Evolutionary conservation across 92 coral and sea anemone genomes (phyloP).

Genomic region (Parazoanthus swiftii): DNA sequence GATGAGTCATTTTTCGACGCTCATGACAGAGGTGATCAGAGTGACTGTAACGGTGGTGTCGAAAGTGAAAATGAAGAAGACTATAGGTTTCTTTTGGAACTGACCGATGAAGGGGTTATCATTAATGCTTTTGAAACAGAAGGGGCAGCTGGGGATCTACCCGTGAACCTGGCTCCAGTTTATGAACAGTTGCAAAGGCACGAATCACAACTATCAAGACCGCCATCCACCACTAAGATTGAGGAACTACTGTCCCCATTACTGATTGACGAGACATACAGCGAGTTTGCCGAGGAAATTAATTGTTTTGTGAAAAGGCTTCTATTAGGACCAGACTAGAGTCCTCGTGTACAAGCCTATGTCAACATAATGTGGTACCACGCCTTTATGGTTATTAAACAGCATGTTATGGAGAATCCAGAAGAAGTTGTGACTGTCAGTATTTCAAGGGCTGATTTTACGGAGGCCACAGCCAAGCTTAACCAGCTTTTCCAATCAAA

Average conservation of each 20-base stretch:
- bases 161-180: neutral
- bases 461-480: neutral
- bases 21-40: neutral
- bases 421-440: neutral
- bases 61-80: neutral
- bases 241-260: neutral
- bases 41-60: neutral
- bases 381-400: neutral
- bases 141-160: neutral
- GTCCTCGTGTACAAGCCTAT: neutral
- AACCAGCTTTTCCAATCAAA: too few relatives aligned
- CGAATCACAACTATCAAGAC: conserved; percentile 14
- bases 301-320: neutral
- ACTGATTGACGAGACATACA: too few relatives aligned
- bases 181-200: neutral
- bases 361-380: neutral
- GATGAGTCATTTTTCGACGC: neutral
- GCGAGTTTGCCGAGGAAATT: neutral
- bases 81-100: neutral
- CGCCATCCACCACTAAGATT: neutral
- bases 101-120: conserved; percentile 13
- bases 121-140: neutral
- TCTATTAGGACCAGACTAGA: neutral
- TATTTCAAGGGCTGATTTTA: neutral
- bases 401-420: neutral